These are phyloP conservation scores for Oopsacas minuta DNA, from an alignment of 37 sponge, comb jelly and placozoan species.

Conservation along the genomic window DNA sequence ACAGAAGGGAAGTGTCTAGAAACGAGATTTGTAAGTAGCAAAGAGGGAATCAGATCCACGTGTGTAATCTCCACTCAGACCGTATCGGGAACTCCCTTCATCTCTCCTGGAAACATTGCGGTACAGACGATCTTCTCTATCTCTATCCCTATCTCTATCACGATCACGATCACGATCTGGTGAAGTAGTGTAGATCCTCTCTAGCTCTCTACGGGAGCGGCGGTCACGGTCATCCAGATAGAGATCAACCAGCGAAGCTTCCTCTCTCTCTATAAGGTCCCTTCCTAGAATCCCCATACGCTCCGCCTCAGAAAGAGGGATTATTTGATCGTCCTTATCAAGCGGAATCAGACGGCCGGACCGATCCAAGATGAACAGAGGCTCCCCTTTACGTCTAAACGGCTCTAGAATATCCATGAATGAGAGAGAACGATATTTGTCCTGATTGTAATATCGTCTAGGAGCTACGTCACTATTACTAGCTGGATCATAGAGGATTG, in stretches of 20 bases:
- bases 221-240: not conserved
- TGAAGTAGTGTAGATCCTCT: not conserved
- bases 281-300: not conserved
- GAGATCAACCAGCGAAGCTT: not conserved
- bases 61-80: not conserved
- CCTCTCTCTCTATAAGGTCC: not conserved
- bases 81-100: not conserved
- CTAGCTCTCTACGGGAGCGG: not conserved
- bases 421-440: not conserved
- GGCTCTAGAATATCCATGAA: conserved; percentile 6
- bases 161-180: not conserved
- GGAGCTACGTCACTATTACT: not conserved
- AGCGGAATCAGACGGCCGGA: conserved; percentile 13
- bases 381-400: conserved; percentile 1
- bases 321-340: conserved; percentile 1
- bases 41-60: not conserved
- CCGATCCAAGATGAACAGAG: not conserved
- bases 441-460: not conserved
- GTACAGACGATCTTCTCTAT: conserved; percentile 1
- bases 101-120: not conserved
- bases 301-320: not conserved
- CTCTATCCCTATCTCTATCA: not conserved
- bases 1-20: not conserved
- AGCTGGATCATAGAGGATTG: not conserved
- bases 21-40: not conserved